A percentile compares a stretch with the other conserved stretches of the same genome.
Conservation (phyloP, 2,797 vertebrate genomes). For the Sebastolobus alascanus region DNA sequence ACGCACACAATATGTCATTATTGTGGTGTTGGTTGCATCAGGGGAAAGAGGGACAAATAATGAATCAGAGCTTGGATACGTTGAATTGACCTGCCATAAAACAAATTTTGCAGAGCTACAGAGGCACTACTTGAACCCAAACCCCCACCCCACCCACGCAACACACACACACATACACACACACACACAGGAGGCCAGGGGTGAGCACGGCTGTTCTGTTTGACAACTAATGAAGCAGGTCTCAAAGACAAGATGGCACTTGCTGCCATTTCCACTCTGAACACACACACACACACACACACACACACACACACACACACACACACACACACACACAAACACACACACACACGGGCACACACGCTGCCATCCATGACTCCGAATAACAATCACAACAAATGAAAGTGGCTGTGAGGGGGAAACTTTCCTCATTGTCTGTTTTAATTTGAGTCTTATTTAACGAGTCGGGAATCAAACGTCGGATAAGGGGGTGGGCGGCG, state of each 20-base stretch:
- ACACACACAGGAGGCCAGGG: slow-evolving; percentile 44
- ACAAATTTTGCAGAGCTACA: slow-evolving; percentile 51
- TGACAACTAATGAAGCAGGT: slow-evolving; percentile 74
- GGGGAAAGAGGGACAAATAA: slow-evolving; percentile 55
- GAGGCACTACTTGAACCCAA: slow-evolving; percentile 57
- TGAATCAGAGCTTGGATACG: slow-evolving; percentile 51
- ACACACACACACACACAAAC: slow-evolving; percentile 16
- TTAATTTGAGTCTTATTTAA: slow-evolving; percentile 86
- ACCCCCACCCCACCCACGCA: neutral
- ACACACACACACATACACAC: slow-evolving; percentile 29
- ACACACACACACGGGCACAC: slow-evolving; percentile 22
- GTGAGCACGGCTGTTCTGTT: slow-evolving; percentile 61
- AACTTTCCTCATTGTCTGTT: slow-evolving; percentile 83
- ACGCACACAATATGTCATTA: slow-evolving; percentile 30
- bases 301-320: slow-evolving; percentile 27
- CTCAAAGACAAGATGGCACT: slow-evolving; percentile 72
- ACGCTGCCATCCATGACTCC: slow-evolving; percentile 58
- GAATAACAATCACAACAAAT: slow-evolving; percentile 81
- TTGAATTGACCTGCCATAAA: slow-evolving; percentile 59
- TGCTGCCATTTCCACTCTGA: slow-evolving; percentile 61
- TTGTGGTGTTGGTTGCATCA: slow-evolving; percentile 58
- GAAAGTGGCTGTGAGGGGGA: slow-evolving; percentile 73
- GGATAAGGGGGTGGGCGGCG: slow-evolving; percentile 60
- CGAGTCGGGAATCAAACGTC: slow-evolving; percentile 80
- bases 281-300: slow-evolving; percentile 44